These are phyloP conservation scores for Phocides pigmalion DNA, from an alignment of 1,140 invertebrate species.

Conservation along the genomic window DNA sequence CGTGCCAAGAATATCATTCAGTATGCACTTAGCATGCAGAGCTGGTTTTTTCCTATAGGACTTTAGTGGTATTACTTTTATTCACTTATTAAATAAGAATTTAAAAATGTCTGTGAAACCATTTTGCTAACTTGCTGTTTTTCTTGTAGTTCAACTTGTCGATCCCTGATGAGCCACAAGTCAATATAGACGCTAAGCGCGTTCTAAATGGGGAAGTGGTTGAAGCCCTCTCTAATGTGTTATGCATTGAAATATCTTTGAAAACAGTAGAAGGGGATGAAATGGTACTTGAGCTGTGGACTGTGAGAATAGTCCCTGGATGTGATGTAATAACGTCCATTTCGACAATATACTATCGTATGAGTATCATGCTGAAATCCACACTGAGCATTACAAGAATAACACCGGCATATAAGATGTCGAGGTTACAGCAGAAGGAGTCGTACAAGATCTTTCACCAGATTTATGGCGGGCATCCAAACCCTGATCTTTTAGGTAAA, in stretches of 20 bases:
- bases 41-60: no score
- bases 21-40: no score
- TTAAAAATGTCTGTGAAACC: no score
- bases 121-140: conserved; percentile 29
- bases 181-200: conserved; percentile 64
- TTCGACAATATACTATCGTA: conserved; percentile 70
- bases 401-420: conserved; percentile 73
- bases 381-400: conserved; percentile 72
- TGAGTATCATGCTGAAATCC: conserved; percentile 76
- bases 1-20: no score
- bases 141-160: conserved; percentile 75
- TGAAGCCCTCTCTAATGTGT: conserved; percentile 60
- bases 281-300: conserved; percentile 74
- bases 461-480: conserved; percentile 71
- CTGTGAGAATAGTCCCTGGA: conserved; percentile 58
- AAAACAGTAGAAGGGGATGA: conserved; percentile 69
- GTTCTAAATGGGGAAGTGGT: conserved; percentile 71
- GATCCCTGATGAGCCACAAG: conserved; percentile 70
- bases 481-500: conserved; percentile 64
- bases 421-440: conserved; percentile 66
- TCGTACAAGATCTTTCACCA: conserved; percentile 71
- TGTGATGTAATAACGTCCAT: conserved; percentile 59
- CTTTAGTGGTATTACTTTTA: no score
- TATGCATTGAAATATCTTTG: conserved; percentile 73
- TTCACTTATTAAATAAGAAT: no score